A percentile compares a stretch with the other conserved stretches of the same genome.
Conservation (phyloP, 2,888 invertebrate genomes). For the Nomada fabriciana region DNA sequence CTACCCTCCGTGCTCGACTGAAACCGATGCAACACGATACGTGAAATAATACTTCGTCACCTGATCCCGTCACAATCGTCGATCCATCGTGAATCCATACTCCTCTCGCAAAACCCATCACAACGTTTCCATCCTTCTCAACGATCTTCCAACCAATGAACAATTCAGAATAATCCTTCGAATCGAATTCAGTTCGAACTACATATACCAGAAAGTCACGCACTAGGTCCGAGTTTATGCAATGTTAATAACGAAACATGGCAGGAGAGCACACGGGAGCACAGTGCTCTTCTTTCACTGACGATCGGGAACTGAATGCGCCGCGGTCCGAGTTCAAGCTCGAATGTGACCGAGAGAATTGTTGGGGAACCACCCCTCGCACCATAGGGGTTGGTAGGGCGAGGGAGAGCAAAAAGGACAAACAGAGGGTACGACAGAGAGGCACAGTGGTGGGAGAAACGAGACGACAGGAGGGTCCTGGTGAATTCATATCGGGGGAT, state of each 20-base stretch:
- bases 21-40: not conserved
- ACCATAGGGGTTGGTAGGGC: slow-evolving; percentile 46
- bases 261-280: not conserved
- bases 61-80: slow-evolving; percentile 4
- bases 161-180: not conserved
- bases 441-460: slow-evolving; percentile 26
- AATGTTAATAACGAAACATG: not conserved
- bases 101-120: not conserved
- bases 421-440: slow-evolving; percentile 47
- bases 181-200: not conserved
- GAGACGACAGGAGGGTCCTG: slow-evolving; percentile 59
- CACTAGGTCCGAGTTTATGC: not conserved
- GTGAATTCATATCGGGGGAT: slow-evolving; percentile 75
- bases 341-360: slow-evolving; percentile 74
- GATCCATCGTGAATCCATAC: slow-evolving; percentile 16
- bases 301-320: slow-evolving; percentile 72
- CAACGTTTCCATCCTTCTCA: not conserved
- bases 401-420: slow-evolving; percentile 49
- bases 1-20: not conserved
- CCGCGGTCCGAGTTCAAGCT: slow-evolving; percentile 66
- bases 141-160: not conserved
- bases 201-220: not conserved
- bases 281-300: slow-evolving; percentile 58
- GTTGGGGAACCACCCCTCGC: slow-evolving; percentile 79
- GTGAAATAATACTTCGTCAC: slow-evolving; percentile 9